Conservation (phyloP, 2,797 vertebrate species). For the Rallus crepitans region DNA sequence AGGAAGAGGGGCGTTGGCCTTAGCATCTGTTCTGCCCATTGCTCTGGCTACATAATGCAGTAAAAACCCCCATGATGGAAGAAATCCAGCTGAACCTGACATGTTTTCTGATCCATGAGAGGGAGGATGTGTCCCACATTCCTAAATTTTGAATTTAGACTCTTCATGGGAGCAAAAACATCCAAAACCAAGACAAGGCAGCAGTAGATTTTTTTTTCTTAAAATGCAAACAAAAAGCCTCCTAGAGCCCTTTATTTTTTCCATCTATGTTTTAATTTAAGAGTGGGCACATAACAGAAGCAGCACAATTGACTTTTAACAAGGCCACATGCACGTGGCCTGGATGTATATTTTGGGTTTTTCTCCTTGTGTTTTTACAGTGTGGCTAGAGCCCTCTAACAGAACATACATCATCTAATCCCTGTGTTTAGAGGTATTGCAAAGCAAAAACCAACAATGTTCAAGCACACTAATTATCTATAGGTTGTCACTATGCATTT, state of each 20-base stretch:
- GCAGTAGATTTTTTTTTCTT: background rate
- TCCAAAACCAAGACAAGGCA: background rate
- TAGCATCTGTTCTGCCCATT: background rate
- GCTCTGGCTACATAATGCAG: no score
- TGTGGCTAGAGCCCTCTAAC: background rate
- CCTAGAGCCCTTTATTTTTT: background rate
- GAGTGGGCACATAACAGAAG: background rate
- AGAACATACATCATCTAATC: background rate
- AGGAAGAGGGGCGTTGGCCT: background rate
- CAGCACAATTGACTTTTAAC: background rate
- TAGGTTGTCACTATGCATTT: background rate
- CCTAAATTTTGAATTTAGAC: background rate
- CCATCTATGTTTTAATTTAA: background rate
- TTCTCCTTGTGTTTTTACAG: background rate
- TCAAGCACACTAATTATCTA: rapidly evolving
- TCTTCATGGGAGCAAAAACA: background rate
- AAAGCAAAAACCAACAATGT: background rate
- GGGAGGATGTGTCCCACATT: background rate
- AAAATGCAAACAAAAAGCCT: background rate
- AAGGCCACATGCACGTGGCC: rapidly evolving
- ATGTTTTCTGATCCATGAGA: background rate
- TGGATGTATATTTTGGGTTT: background rate
- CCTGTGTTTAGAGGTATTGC: background rate
- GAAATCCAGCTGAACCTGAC: background rate
- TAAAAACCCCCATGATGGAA: background rate